Evolutionary conservation across 37 sponge, comb jelly and placozoan species (phyloP).

Genomic region (Lycopodina hypogea): DNA sequence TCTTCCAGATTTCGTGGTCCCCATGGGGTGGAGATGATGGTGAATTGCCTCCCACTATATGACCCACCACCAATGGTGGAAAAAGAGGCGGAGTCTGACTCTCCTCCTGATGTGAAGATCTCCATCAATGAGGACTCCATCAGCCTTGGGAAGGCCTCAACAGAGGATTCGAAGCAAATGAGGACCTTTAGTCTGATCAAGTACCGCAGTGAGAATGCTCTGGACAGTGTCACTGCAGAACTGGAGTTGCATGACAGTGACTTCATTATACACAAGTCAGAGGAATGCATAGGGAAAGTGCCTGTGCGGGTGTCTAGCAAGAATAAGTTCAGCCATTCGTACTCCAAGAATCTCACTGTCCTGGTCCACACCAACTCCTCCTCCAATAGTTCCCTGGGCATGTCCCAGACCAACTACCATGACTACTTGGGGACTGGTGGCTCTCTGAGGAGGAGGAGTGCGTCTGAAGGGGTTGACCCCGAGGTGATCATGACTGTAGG

Average conservation of each 20-base stretch:
- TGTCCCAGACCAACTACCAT: too few species aligned
- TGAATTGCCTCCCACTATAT: conserved; percentile 65
- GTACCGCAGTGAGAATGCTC: background rate
- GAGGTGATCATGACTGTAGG: too few species aligned
- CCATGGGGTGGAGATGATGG: conserved; percentile 43
- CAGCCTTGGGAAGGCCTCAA: background rate
- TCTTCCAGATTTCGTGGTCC: conserved; percentile 60
- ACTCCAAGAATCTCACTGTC: background rate
- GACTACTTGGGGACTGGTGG: too few species aligned
- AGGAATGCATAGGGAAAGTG: background rate
- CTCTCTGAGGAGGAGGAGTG: too few species aligned
- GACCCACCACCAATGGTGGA: conserved; percentile 1
- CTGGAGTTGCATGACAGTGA: conserved; percentile 1
- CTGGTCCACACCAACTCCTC: background rate
- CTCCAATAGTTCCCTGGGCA: too few species aligned
- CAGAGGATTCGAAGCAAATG: background rate
- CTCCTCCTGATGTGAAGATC: background rate
- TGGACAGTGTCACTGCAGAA: background rate
- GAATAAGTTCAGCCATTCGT: background rate
- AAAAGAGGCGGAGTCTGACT: background rate
- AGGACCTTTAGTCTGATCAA: background rate
- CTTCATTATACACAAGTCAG: background rate
- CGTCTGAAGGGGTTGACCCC: too few species aligned
- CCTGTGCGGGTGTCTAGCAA: background rate
- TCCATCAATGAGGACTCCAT: background rate